Evolutionary conservation across 2,888 invertebrate genomes (phyloP), one percentile per base, ranked within the genome.

Genomic region (Chloroclysta siterata): DNA sequence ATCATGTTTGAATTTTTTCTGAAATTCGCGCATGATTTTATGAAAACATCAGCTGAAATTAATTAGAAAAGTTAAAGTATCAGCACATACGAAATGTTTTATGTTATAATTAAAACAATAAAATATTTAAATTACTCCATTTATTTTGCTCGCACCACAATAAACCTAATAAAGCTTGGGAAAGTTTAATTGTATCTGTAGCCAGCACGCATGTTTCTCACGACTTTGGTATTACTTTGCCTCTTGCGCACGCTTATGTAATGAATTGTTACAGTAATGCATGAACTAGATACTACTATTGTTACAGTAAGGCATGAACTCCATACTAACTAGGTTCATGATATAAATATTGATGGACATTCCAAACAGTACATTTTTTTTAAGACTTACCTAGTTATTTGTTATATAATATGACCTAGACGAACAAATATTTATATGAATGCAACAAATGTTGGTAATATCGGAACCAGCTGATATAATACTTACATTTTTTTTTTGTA

Each of bases 101-200:
- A 46, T 46, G 46, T 46, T 29, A 52, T 50, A 53, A 58, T 50
- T 17, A 42, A 55, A 44, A 60, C 64, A 48, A 53, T 64, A 64
- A 56, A 56, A 39, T 55, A 52, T 54, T 22, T 28, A 48, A 60
- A 48, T 48, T 44, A 28, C 56, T 53, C 44, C 39, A 53, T 56
- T 50, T 17, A 65, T 60, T 57, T 55, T 46, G 29, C 53, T 41
- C 39, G 58, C 33, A 61, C 65, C 48, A 64, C 63, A 58, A 69
- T 67, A 65, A 63, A 67, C 65, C 63, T 64, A 70, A 58, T 65
- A 70, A 68, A 62, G 62, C 69, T 68, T 68, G 72, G 70, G 78
- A 79, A 68, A 73, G 71, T 75, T 74, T 79, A 77, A 83, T 80
- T 81, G 78, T 77, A 74, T 76, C 75, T 63, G 69, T 71, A 73